phyloP scores from a whole-genome alignment of 2,797 vertebrate genomes.

The Threskiornis aethiopicus region DNA sequence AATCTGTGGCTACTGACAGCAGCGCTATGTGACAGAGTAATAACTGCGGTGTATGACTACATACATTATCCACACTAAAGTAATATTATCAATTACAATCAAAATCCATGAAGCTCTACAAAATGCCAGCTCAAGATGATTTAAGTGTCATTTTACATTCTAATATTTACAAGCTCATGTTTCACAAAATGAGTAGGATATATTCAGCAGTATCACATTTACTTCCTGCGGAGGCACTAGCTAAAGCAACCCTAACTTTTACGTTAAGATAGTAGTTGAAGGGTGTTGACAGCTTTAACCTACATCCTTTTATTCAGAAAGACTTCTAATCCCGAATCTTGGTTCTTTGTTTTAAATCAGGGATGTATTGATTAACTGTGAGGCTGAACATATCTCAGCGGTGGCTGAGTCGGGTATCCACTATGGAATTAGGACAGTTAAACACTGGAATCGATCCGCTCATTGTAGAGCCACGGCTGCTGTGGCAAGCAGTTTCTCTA shows the following conservation, averaged over 20 bases:
- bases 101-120: conserved; percentile 55
- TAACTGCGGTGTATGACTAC: not conserved
- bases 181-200: conserved; percentile 28
- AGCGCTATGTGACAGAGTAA: not conserved
- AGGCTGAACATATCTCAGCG: conserved; percentile 63
- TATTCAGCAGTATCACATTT: not conserved
- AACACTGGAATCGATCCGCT: conserved; percentile 80
- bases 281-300: conserved; percentile 65
- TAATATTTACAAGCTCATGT: not conserved
- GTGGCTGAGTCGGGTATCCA: conserved; percentile 72
- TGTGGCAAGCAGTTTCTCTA: conserved; percentile 83
- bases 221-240: not conserved
- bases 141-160: conserved; percentile 46
- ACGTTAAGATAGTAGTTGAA: conserved; percentile 43
- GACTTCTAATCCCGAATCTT: conserved; percentile 69
- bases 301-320: conserved; percentile 75
- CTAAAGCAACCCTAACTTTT: conserved; percentile 1
- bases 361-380: conserved; percentile 76
- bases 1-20: not conserved
- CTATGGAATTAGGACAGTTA: conserved; percentile 80
- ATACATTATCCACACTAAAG: conserved; percentile 13
- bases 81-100: conserved; percentile 29
- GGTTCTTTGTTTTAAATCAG: conserved; percentile 80
- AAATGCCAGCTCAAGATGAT: conserved; percentile 47
- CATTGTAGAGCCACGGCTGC: conserved; percentile 66